These are phyloP conservation scores for Mus spretus DNA, from an alignment of 2,797 vertebrate genomes.

Conservation along the genomic window DNA sequence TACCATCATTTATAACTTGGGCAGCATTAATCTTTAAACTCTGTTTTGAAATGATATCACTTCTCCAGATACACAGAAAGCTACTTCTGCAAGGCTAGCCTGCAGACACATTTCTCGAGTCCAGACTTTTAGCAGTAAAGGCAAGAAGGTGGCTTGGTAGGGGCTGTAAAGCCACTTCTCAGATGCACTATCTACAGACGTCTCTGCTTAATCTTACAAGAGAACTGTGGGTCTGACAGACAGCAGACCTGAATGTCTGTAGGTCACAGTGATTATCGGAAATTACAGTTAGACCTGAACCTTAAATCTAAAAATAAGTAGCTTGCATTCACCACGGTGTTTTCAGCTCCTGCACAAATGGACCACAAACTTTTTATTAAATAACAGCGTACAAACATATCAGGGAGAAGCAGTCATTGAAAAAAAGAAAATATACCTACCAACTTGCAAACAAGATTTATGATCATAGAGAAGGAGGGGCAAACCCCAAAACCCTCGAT, in stretches of 20 bases:
- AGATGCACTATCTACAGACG: not conserved
- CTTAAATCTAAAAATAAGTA: not conserved
- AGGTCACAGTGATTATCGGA: not conserved
- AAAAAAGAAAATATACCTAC: not conserved
- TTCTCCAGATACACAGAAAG: not conserved
- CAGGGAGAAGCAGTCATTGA: not conserved
- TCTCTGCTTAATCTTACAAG: not conserved
- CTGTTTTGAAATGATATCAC: slow-evolving; percentile 17
- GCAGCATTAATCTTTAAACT: not conserved
- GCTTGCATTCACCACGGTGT: slow-evolving; percentile 36
- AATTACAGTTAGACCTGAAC: not conserved
- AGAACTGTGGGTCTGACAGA: not conserved
- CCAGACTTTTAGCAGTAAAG: slow-evolving; percentile 21
- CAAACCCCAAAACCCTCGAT: not conserved
- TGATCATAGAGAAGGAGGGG: not conserved
- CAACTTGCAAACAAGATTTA: not conserved
- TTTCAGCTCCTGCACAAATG: slow-evolving; percentile 40
- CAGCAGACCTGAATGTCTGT: not conserved
- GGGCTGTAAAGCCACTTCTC: not conserved
- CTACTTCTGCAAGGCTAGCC: not conserved
- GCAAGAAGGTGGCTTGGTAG: not conserved
- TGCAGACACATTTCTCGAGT: not conserved
- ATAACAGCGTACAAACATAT: not conserved
- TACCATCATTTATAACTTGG: not conserved
- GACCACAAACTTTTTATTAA: slow-evolving; percentile 18